These are phyloP conservation scores for Abramis brama DNA, from an alignment of 2,113 vertebrate genomes.

Conservation along the genomic window DNA sequence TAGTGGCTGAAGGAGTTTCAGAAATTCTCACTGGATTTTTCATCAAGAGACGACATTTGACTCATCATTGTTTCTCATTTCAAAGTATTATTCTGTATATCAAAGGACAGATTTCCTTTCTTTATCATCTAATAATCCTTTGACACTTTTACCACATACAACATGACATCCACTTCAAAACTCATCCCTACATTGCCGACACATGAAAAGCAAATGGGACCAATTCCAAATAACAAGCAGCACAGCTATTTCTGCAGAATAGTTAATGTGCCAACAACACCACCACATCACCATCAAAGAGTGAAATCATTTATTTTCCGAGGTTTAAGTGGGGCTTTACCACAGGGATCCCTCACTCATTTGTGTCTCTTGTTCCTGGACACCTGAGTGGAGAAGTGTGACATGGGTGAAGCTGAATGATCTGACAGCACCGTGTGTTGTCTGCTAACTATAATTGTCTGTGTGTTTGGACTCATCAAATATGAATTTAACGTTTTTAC, in stretches of 20 bases:
- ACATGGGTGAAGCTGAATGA: constrained; percentile 45
- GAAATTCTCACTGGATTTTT: not conserved
- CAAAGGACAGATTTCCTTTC: not conserved
- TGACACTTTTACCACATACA: constrained; percentile 15
- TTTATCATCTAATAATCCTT: not conserved
- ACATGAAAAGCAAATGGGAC: constrained; percentile 8
- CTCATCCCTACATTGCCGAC: no score
- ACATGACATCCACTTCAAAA: constrained; percentile 12
- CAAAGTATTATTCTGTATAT: not conserved
- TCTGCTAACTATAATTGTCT: constrained; percentile 37
- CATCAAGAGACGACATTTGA: not conserved
- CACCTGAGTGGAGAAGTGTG: constrained; percentile 18
- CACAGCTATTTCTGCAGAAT: constrained; percentile 39
- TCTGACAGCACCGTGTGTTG: constrained; percentile 43
- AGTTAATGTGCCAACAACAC: constrained; percentile 50
- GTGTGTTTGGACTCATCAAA: constrained; percentile 51
- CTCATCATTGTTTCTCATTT: not conserved
- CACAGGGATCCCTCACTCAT: constrained; percentile 27
- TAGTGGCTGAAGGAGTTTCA: not conserved
- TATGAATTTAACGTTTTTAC: constrained; percentile 44
- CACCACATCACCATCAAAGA: constrained; percentile 30
- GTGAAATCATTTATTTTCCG: constrained; percentile 48
- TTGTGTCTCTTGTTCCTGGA: constrained; percentile 6
- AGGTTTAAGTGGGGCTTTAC: constrained; percentile 31
- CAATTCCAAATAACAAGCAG: constrained; percentile 17